Evolutionary conservation across 2,113 vertebrate species (phyloP).

Genomic region (Megatriorchis doriae): DNA sequence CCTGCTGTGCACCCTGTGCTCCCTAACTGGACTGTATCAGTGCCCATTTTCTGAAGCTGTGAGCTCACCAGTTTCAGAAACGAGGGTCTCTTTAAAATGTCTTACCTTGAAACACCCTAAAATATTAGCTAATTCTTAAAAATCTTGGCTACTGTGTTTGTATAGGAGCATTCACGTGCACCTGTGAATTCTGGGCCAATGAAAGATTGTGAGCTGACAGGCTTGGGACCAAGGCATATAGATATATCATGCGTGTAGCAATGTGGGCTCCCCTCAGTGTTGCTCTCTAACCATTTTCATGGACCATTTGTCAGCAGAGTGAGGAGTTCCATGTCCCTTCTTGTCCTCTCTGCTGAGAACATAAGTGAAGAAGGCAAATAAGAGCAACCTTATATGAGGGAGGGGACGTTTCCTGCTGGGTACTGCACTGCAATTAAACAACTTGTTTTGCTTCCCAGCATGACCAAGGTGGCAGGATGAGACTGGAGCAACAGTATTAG

Average conservation of each 20-base stretch:
- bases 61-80: neutral
- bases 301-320: conserved; percentile 1
- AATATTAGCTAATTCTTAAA: neutral
- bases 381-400: neutral
- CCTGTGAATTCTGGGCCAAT: neutral
- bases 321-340: neutral
- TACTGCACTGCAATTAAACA: conserved; percentile 11
- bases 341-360: neutral
- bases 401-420: neutral
- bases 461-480: neutral
- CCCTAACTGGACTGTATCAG: neutral
- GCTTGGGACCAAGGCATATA: accelerated
- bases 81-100: neutral
- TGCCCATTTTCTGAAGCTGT: neutral
- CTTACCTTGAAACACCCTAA: neutral
- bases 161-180: neutral
- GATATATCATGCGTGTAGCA: neutral
- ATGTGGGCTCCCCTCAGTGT: neutral
- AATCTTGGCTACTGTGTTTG: neutral
- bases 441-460: conserved; percentile 20
- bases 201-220: neutral
- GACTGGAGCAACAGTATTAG: neutral
- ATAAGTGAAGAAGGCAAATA: neutral
- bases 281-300: neutral
- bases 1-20: neutral